Base-by-base conservation (phyloP, 2,888 invertebrate genomes). In the Drosophila infuscata region DNA sequence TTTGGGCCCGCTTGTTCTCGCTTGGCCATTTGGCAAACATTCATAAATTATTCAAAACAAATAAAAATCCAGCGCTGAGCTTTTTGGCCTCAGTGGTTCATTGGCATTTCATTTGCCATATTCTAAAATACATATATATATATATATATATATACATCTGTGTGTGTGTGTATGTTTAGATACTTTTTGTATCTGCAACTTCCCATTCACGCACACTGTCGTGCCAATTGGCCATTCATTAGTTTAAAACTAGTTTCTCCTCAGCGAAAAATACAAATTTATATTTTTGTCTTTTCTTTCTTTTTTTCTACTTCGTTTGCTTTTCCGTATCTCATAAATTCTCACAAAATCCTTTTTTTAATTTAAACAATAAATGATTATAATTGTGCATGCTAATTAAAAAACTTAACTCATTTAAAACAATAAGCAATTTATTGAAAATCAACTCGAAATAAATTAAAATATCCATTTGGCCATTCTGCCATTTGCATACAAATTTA, bases 11-110 rank as follows among this genome's bases (percentile, higher is more conserved):
- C 64, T 54, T 59, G 70, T 68, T 76, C 69, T 56, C 20, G 20
- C 51, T 70, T 63, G 64, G 78, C 79, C 79, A 83, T 81, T 81
- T 62, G 77, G 81, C 79, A 82, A 80, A 80, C 76, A 82, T 85
- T 86, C 86, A 83, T 83, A 86, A 86, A 82, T 86, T 86, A 83
- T 83, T 83, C 86, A 84, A 84, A 83, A 58, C 71, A 83, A 82
- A 82, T 77, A 76, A 68, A 78, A 81, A 73, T 74, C 60, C 53
- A 74, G 48, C 74, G 69, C 48, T 66, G 48, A 61, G 63, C 51
- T 46, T 72, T 83, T 88, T 76, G 85, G 85, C 85, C 88, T 88
- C 85, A 83, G 78, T 85, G 85, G 85, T 85, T 85, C 85, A 85
- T 85, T 85, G 85, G 85, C 85, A 85, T 85, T 85, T 88, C 82